Evolutionary conservation across 2,113 vertebrate species (phyloP).

Genomic region (Callocephalon fimbriatum): DNA sequence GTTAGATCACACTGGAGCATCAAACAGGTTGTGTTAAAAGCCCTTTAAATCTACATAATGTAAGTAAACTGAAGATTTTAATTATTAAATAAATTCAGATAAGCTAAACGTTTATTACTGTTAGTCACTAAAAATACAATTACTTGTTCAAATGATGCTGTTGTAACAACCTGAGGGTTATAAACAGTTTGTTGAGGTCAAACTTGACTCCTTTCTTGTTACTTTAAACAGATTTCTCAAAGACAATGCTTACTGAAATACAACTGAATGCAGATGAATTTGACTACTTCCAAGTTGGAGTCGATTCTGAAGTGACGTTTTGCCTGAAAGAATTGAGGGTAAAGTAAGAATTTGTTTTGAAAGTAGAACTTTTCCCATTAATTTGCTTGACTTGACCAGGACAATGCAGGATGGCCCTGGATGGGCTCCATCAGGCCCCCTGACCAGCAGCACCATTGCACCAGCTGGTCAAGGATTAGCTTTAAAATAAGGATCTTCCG

Average conservation of each 20-base stretch:
- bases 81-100: neutral
- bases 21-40: neutral
- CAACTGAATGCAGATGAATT: slow-evolving; percentile 88
- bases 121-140: neutral
- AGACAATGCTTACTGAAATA: slow-evolving; percentile 85
- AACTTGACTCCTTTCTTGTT: neutral
- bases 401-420: neutral
- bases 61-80: neutral
- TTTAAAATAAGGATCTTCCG: neutral
- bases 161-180: neutral
- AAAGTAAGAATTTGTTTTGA: slow-evolving; percentile 55
- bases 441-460: neutral
- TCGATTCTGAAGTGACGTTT: slow-evolving; percentile 91
- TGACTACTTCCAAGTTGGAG: slow-evolving; percentile 88
- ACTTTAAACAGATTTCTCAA: slow-evolving; percentile 79
- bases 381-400: neutral
- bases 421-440: neutral
- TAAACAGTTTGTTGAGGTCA: neutral
- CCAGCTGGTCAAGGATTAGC: neutral
- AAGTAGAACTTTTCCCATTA: neutral
- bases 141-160: neutral
- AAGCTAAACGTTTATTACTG: neutral
- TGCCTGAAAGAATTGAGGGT: slow-evolving; percentile 96
- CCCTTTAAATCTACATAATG: neutral
- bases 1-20: neutral